Evolutionary conservation across 2,797 vertebrate species (phyloP).

Genomic region (Danionella dracula): DNA sequence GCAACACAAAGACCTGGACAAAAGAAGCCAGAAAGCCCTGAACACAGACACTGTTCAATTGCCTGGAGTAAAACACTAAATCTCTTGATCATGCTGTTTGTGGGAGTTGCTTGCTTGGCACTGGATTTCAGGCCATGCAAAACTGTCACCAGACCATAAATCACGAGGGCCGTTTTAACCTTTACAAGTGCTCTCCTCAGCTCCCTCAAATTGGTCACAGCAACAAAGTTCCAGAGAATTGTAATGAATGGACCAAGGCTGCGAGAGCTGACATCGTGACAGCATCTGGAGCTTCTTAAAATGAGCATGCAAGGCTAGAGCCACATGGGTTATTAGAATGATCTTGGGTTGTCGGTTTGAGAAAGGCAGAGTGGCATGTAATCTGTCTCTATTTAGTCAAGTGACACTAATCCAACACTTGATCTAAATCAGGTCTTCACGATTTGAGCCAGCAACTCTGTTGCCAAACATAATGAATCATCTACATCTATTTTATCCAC

Average conservation of each 20-base stretch:
- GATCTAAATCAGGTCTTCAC: constrained; percentile 20
- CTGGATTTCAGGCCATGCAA: constrained; percentile 38
- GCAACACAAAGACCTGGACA: constrained; percentile 19
- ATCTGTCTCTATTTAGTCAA: constrained; percentile 12
- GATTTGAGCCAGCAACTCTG: neutral
- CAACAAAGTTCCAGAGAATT: constrained; percentile 43
- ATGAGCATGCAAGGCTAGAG: constrained; percentile 29
- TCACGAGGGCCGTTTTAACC: constrained; percentile 45
- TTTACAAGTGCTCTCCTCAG: constrained; percentile 42
- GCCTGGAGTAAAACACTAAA: constrained; percentile 41
- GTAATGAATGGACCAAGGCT: constrained; percentile 39
- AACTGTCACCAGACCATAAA: constrained; percentile 41
- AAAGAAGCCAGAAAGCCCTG: constrained; percentile 23
- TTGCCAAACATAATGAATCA: neutral
- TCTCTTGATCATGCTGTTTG: constrained; percentile 49
- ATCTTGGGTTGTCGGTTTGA: constrained; percentile 26
- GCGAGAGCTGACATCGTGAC: constrained; percentile 43
- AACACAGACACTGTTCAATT: constrained; percentile 11
- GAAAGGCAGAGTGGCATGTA: constrained; percentile 22
- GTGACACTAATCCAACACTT: constrained; percentile 14
- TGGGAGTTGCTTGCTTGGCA: constrained; percentile 39
- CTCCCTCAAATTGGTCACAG: constrained; percentile 44
- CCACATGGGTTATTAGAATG: constrained; percentile 36
- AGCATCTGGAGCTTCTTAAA: constrained; percentile 40
- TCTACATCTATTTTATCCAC: neutral